A percentile compares a stretch with the other conserved stretches of the same genome.
phyloP scores from a whole-genome alignment of 2,888 invertebrate genomes.

The Seira sanloemensis region DNA sequence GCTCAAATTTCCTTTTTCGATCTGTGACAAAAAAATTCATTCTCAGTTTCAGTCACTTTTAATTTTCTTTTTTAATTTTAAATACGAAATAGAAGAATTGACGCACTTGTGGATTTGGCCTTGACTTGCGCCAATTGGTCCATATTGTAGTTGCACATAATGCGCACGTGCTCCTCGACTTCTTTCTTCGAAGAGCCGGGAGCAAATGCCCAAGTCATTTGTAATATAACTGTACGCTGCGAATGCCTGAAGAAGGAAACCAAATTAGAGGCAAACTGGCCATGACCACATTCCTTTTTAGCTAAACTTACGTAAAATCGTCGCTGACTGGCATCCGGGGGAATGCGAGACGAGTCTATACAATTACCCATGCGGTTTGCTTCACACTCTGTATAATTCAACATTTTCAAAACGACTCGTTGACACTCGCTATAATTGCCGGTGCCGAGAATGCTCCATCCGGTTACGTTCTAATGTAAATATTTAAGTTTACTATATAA shows the following conservation, averaged over 20 bases:
- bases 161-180: slow-evolving; percentile 19
- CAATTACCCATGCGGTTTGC: slow-evolving; percentile 69
- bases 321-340: slow-evolving; percentile 40
- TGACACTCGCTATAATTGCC: slow-evolving; percentile 69
- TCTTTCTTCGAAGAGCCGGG: slow-evolving; percentile 42
- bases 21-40: slow-evolving; percentile 12
- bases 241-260: slow-evolving; percentile 75
- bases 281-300: too few relatives aligned
- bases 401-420: slow-evolving; percentile 56
- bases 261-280: too few relatives aligned
- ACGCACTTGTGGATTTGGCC: slow-evolving; percentile 33
- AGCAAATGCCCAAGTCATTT: slow-evolving; percentile 75
- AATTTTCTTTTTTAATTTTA: background rate
- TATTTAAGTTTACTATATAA: too few relatives aligned
- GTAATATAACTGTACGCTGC: slow-evolving; percentile 76
- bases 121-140: background rate
- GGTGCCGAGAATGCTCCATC: slow-evolving; percentile 68
- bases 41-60: too few relatives aligned
- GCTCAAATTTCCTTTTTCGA: slow-evolving; percentile 46
- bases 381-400: slow-evolving; percentile 66
- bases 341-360: slow-evolving; percentile 62
- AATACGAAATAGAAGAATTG: background rate
- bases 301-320: slow-evolving; percentile 74
- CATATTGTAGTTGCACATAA: slow-evolving; percentile 36
- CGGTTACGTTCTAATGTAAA: slow-evolving; percentile 27